A percentile compares a stretch with the other conserved stretches of the same genome.
phyloP scores from a whole-genome alignment of 2,797 vertebrate genomes.

The Jordanella pulchra region DNA sequence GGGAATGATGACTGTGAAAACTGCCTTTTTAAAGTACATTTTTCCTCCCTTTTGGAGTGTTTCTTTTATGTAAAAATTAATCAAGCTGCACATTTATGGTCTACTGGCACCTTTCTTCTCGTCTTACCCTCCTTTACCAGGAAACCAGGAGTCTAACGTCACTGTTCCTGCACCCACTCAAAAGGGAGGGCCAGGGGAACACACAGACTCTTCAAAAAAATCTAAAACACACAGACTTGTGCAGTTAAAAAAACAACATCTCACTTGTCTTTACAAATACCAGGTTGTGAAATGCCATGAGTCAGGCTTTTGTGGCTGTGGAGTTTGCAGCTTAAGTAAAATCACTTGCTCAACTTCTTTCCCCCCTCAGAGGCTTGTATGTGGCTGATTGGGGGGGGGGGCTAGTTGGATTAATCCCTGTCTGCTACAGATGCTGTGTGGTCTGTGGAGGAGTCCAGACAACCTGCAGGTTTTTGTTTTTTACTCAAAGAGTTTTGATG shows the following conservation, averaged over 20 bases:
- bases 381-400: conserved; percentile 32
- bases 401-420: conserved; percentile 24
- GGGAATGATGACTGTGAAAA: background rate
- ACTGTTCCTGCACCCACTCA: conserved; percentile 12
- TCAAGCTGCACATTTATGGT: background rate
- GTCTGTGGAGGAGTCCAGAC: conserved; percentile 48
- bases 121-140: background rate
- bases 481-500: conserved; percentile 18
- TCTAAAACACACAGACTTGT: background rate
- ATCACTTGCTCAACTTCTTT: conserved; percentile 35
- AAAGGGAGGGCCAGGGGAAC: background rate
- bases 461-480: conserved; percentile 32
- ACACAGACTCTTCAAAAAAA: background rate
- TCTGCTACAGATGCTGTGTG: conserved; percentile 28
- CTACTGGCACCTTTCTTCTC: too few relatives aligned
- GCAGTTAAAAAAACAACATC: background rate
- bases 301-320: conserved; percentile 31
- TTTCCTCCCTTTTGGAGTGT: background rate
- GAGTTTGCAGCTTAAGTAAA: conserved; percentile 17
- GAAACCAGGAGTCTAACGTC: conserved; percentile 18
- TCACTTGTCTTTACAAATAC: background rate
- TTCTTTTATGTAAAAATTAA: background rate
- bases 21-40: background rate
- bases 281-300: conserved; percentile 54
- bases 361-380: conserved; percentile 21